phyloP scores from a whole-genome alignment of 2,113 vertebrate species.

The Nannobrachium achirus region DNA sequence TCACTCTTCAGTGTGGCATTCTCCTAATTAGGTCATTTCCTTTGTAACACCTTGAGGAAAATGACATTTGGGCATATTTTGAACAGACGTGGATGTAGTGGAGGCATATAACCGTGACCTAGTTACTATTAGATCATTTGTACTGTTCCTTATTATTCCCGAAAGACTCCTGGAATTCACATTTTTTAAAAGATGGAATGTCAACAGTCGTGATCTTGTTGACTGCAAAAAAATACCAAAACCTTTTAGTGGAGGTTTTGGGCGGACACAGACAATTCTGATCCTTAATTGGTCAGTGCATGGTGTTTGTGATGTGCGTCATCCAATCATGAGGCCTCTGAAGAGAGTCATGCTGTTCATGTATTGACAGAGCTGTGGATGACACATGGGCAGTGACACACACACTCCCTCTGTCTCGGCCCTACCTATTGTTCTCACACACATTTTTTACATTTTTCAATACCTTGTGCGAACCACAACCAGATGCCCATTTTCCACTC shows the following conservation, averaged over 20 bases:
- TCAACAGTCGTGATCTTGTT: too few relatives aligned
- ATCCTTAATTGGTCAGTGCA: neutral
- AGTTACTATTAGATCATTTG: too few relatives aligned
- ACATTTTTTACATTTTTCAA: neutral
- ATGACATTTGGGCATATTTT: too few relatives aligned
- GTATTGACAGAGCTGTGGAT: constrained; percentile 30
- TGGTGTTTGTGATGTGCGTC: constrained; percentile 45
- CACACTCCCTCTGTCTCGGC: constrained; percentile 8
- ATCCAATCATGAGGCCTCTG: constrained; percentile 26
- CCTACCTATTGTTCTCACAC: neutral
- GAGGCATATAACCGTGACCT: too few relatives aligned
- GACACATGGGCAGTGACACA: constrained; percentile 12
- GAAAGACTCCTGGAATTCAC: too few relatives aligned
- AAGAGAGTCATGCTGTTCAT: constrained; percentile 35
- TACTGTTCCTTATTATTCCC: too few relatives aligned
- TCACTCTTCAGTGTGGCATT: too few relatives aligned
- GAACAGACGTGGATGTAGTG: too few relatives aligned
- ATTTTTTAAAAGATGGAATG: too few relatives aligned
- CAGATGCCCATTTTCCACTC: neutral
- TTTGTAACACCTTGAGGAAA: too few relatives aligned
- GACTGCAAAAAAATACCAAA: neutral
- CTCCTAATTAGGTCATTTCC: too few relatives aligned
- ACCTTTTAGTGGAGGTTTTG: neutral
- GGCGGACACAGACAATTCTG: neutral
- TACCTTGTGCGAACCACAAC: neutral